Conservation (phyloP, 2,113 vertebrate genomes). For the Callospermophilus lateralis region DNA sequence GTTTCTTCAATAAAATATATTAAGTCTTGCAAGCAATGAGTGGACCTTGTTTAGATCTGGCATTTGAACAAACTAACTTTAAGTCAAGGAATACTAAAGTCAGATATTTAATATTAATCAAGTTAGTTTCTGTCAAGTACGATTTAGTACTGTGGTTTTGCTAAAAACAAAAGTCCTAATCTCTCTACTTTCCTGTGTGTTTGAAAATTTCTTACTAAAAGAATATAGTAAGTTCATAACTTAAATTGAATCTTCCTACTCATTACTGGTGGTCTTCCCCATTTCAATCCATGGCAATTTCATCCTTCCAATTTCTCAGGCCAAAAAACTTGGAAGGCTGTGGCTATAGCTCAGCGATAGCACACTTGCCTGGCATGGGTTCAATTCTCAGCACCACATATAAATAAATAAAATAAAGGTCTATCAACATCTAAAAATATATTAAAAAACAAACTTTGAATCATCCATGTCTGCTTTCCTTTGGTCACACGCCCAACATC, state of each 20-base stretch:
- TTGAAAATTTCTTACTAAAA: conserved; percentile 29
- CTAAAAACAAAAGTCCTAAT: not conserved
- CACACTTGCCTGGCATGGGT: no score
- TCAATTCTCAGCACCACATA: no score
- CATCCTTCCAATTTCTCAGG: not conserved
- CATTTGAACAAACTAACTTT: not conserved
- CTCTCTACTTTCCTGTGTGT: not conserved
- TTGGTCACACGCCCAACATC: not conserved
- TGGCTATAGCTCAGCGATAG: no score
- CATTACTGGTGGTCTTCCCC: not conserved
- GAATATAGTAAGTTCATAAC: not conserved
- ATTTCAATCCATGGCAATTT: conserved; percentile 23
- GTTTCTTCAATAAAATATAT: not conserved
- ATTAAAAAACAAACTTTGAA: no score
- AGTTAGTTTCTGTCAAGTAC: not conserved
- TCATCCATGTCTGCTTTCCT: conserved; percentile 20
- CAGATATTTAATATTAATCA: not conserved
- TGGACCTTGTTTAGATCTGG: not conserved
- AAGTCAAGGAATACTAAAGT: not conserved
- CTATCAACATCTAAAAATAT: no score
- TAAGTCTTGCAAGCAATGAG: not conserved
- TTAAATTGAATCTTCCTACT: not conserved
- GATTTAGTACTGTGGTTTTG: no score
- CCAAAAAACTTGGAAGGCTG: not conserved
- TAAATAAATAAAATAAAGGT: no score